Evolutionary conservation across 2,113 vertebrate genomes (phyloP), one percentile per base, ranked within the genome.

Genomic region (Sylvietta virens): DNA sequence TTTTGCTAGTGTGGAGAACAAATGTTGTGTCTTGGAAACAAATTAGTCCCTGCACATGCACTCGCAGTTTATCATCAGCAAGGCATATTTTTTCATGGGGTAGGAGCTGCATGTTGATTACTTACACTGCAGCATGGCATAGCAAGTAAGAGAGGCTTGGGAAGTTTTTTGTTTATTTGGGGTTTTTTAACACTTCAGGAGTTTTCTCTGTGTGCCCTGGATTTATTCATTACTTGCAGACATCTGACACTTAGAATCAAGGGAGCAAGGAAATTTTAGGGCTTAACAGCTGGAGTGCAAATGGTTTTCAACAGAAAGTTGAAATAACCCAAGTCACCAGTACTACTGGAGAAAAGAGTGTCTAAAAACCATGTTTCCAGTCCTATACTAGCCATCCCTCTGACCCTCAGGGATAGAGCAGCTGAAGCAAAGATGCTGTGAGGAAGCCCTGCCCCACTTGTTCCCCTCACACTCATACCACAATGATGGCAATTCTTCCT

Each of bases 401-500:
- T 12, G 4, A 23, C 24, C 44, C 73, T 40, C 37, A 81, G 51
- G 47, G 54, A 92, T 2, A 82, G 82, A 61, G 26, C 67, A 93
- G 72, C 76, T 91, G 30, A 67, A 60, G 39, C 15, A 23, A 51
- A 76, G 69, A 21, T 8, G 51, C 48, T 81, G 60, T 39, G 57
- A 86, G 16, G 60, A 92, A 80, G 27, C 42, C 80, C 42, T n/a
- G 44, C 56, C 57, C 45, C 28, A 39, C 26, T 33, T 40, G 17
- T 2, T 69, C 50, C 90, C 73, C 50, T 81, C 26, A 17, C 10
- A 28, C 44, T 86, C 99, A 93, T 98, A 99, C 99, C 98, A 99
- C 99, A 70, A 99, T 99, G 91, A 99, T 99, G 51, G 99, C 99
- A 69, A 99, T 99, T 95, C 99, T 98, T 81, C 99, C 99, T 86